Conservation (phyloP, 2,797 vertebrate genomes). For the Spinus olivaceus region DNA sequence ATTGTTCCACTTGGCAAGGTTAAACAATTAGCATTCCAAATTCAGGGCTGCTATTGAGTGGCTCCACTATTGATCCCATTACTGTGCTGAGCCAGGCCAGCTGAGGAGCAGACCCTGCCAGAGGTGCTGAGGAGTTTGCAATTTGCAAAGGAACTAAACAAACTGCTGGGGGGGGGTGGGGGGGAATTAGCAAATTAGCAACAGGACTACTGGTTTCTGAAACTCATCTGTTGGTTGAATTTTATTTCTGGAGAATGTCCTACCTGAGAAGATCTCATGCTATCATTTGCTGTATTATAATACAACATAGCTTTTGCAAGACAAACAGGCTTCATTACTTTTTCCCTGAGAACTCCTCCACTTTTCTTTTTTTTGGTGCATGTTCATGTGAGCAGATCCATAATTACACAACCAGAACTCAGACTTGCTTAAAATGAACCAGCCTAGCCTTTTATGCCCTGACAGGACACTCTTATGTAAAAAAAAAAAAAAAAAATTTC, state of each 20-base stretch:
- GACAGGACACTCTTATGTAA: not conserved
- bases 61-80: slow-evolving; percentile 15
- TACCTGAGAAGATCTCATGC: not conserved
- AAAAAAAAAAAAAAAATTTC: not conserved
- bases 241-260: not conserved
- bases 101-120: not conserved
- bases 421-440: not conserved
- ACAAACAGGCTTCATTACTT: not conserved
- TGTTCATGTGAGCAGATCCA: not conserved
- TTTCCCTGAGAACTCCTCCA: not conserved
- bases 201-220: not conserved
- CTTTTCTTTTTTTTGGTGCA: not conserved
- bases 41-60: not conserved
- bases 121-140: not conserved
- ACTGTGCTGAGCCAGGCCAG: not conserved
- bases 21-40: slow-evolving; percentile 18
- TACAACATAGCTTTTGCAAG: not conserved
- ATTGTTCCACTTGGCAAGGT: not conserved
- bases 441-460: not conserved
- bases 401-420: slow-evolving; percentile 27
- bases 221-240: not conserved
- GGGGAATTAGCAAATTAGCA: not conserved
- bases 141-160: not conserved
- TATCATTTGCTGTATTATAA: not conserved
- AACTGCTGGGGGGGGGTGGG: not conserved